Evolutionary conservation across 2,113 vertebrate species (phyloP).

Genomic region (Ceuthmochares aereus): DNA sequence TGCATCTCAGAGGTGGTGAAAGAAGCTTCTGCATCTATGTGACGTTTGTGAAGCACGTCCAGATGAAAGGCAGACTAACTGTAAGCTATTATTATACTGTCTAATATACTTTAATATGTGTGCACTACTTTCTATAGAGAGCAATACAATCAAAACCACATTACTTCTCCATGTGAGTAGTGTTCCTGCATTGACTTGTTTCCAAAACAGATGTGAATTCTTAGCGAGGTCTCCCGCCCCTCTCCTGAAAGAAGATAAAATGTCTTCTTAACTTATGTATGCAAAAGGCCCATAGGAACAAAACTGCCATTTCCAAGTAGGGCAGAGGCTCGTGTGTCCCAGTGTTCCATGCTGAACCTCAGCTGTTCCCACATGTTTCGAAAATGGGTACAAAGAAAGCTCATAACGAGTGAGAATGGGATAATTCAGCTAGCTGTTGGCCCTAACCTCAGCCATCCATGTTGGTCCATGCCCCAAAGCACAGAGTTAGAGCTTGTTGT

Average conservation of each 20-base stretch:
- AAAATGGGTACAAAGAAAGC: constrained; percentile 42
- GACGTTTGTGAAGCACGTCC: constrained; percentile 26
- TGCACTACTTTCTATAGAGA: constrained; percentile 49
- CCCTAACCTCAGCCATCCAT: neutral
- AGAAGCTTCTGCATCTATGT: neutral
- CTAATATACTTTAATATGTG: constrained; percentile 56
- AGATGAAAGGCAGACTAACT: constrained; percentile 64
- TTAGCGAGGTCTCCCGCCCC: neutral
- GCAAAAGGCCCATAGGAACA: neutral
- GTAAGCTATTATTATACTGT: constrained; percentile 59
- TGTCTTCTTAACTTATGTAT: constrained; percentile 34
- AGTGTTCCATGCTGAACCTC: neutral
- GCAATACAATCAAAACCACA: constrained; percentile 70
- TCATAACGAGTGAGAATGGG: constrained; percentile 1
- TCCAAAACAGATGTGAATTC: constrained; percentile 69
- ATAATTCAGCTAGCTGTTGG: neutral
- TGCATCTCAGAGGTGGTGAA: neutral
- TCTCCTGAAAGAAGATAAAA: constrained; percentile 33
- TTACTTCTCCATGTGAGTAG: constrained; percentile 58
- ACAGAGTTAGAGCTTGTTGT: neutral
- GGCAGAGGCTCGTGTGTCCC: neutral
- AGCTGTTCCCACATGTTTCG: constrained; percentile 25
- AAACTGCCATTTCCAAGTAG: constrained; percentile 1
- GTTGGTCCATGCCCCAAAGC: neutral
- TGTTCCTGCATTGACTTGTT: constrained; percentile 52